Conservation (phyloP, 2,888 invertebrate genomes). For the Macroteleia sp. region DNA sequence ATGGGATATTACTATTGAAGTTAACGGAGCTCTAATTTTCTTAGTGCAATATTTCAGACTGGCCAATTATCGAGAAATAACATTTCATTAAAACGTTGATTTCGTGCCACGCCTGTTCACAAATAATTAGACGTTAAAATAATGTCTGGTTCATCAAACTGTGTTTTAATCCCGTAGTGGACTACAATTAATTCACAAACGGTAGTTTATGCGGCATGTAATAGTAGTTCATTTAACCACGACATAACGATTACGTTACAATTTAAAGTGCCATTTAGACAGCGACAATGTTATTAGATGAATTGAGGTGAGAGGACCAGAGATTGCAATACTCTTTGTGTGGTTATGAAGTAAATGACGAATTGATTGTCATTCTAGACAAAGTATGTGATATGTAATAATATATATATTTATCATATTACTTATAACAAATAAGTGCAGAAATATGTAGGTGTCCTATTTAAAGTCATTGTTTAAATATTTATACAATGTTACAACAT, state of each 20-base stretch:
- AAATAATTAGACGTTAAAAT: conserved; percentile 29
- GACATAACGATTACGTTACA: conserved; percentile 4
- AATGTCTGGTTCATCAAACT: conserved; percentile 7
- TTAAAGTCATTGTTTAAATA: too few relatives aligned
- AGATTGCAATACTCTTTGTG: not conserved
- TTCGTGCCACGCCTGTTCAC: conserved; percentile 5
- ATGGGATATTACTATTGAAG: too few relatives aligned
- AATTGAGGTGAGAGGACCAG: not conserved
- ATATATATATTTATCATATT: too few relatives aligned
- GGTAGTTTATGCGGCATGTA: conserved; percentile 4
- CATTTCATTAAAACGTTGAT: conserved; percentile 20
- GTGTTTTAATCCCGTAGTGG: conserved; percentile 9
- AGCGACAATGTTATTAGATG: not conserved
- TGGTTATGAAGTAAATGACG: too few relatives aligned
- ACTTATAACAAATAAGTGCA: conserved; percentile 48
- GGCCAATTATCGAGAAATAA: conserved; percentile 4
- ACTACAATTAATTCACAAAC: conserved; percentile 16
- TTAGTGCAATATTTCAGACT: not conserved
- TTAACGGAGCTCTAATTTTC: not conserved
- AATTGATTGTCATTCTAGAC: too few relatives aligned
- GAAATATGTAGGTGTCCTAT: too few relatives aligned
- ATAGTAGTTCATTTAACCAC: conserved; percentile 7
- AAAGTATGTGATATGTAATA: too few relatives aligned
- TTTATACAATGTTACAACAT: too few relatives aligned
- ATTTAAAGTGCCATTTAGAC: not conserved